Percentiles rank a stretch among this genome's conserved stretches.
Conservation (phyloP, 2,888 invertebrate genomes). For the Ferdinandea cuprea region DNA sequence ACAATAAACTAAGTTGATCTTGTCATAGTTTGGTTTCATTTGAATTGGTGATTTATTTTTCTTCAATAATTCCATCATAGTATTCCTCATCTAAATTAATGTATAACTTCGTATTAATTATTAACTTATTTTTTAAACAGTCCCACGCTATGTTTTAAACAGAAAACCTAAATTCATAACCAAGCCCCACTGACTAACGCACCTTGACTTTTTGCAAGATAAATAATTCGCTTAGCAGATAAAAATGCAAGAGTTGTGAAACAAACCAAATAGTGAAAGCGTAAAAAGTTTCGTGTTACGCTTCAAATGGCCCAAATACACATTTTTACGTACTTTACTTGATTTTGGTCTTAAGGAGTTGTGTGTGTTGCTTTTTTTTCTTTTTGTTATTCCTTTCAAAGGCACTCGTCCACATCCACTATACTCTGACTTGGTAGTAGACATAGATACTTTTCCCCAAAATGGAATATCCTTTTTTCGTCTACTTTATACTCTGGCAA, state of each 20-base stretch:
- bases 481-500: slow-evolving; percentile 66
- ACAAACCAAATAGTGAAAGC: slow-evolving; percentile 65
- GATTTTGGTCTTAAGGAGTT: slow-evolving; percentile 37
- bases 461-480: slow-evolving; percentile 66
- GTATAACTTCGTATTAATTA: too few species aligned
- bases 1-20: too few species aligned
- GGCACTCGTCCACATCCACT: slow-evolving; percentile 42
- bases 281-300: slow-evolving; percentile 70
- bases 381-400: slow-evolving; percentile 28
- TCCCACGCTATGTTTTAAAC: neutral
- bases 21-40: too few species aligned
- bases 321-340: slow-evolving; percentile 59
- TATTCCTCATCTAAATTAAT: too few species aligned
- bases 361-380: too few species aligned
- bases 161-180: neutral
- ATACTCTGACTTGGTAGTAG: slow-evolving; percentile 13
- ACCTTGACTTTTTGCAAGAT: neutral
- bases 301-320: slow-evolving; percentile 72
- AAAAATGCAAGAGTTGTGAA: slow-evolving; percentile 23
- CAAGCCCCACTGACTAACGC: slow-evolving; percentile 6
- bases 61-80: too few species aligned
- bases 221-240: slow-evolving; percentile 5
- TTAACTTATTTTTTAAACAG: too few species aligned
- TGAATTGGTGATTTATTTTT: too few species aligned
- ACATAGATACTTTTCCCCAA: slow-evolving; percentile 50